A percentile compares a stretch with the other conserved stretches of the same genome.
Evolutionary conservation across 2,113 vertebrate species (phyloP).

Genomic region (Trachemys scripta): DNA sequence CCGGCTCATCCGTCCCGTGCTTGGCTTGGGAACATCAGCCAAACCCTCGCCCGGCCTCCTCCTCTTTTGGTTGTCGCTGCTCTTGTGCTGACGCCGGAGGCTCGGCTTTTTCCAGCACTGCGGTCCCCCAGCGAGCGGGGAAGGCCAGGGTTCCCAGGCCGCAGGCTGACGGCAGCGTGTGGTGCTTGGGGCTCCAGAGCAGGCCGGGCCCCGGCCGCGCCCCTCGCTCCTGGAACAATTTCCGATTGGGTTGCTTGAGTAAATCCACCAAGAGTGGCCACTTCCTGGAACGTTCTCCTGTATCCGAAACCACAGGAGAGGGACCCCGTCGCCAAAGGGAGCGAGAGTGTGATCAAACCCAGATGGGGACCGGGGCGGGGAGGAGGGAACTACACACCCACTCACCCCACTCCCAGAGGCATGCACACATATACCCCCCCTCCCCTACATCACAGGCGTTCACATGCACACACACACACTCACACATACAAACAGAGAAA

Average conservation of each 20-base stretch:
- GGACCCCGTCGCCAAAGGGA: constrained; percentile 65
- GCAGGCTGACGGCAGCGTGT: neutral
- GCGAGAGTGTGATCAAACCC: constrained; percentile 74
- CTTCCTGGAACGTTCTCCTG: constrained; percentile 81
- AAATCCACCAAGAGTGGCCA: constrained; percentile 75
- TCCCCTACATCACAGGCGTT: too few species aligned
- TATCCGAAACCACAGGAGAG: constrained; percentile 76
- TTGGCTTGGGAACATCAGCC: neutral
- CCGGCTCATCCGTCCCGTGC: neutral
- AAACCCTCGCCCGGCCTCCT: neutral
- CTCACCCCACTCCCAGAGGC: constrained; percentile 15
- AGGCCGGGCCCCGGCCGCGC: neutral
- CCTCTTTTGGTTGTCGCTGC: neutral
- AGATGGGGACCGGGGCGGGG: constrained; percentile 64
- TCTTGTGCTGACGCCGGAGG: neutral
- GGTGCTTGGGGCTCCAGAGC: neutral
- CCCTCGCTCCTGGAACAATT: constrained; percentile 68
- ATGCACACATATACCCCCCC: neutral
- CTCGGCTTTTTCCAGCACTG: neutral
- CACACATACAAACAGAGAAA: constrained; percentile 20
- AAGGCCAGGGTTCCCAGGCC: neutral
- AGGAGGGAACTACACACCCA: constrained; percentile 18
- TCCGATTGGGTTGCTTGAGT: constrained; percentile 72
- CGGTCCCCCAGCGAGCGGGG: neutral
- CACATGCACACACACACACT: neutral